Evolutionary conservation across 35 echinoderm and acorn worm genomes (phyloP).

Genomic region (Lytechinus pictus): DNA sequence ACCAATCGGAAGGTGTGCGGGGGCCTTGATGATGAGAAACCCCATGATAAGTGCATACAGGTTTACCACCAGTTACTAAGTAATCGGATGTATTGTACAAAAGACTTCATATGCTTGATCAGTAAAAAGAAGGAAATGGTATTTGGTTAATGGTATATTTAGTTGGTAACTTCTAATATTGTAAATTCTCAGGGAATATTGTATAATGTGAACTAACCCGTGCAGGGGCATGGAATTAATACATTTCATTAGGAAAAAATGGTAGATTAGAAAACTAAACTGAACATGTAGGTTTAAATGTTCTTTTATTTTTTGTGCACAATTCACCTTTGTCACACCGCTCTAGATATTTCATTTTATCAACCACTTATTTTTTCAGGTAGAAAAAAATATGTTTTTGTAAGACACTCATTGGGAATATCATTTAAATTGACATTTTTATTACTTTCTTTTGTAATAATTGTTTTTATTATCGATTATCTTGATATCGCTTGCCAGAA

Average conservation of each 20-base stretch:
- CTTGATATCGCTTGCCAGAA: constrained; percentile 24
- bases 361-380: not conserved
- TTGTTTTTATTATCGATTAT: not conserved
- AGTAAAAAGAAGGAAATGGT: not conserved
- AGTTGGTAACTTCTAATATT: constrained; percentile 36
- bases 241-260: not conserved
- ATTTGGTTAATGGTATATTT: not conserved
- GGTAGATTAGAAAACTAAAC: not conserved
- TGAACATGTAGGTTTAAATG: not conserved
- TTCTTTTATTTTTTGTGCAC: not conserved
- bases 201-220: constrained; percentile 16
- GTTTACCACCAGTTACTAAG: not conserved
- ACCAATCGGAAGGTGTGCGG: no score
- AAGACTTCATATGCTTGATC: not conserved
- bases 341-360: not conserved
- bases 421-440: not conserved
- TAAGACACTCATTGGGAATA: not conserved
- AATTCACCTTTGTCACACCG: not conserved
- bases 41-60: no score
- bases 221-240: not conserved
- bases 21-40: no score
- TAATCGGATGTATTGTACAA: not conserved
- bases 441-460: not conserved
- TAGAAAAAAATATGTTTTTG: not conserved
- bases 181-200: constrained; percentile 31